These are phyloP conservation scores for Diprion similis DNA, from an alignment of 1,140 invertebrate genomes.

Conservation along the genomic window DNA sequence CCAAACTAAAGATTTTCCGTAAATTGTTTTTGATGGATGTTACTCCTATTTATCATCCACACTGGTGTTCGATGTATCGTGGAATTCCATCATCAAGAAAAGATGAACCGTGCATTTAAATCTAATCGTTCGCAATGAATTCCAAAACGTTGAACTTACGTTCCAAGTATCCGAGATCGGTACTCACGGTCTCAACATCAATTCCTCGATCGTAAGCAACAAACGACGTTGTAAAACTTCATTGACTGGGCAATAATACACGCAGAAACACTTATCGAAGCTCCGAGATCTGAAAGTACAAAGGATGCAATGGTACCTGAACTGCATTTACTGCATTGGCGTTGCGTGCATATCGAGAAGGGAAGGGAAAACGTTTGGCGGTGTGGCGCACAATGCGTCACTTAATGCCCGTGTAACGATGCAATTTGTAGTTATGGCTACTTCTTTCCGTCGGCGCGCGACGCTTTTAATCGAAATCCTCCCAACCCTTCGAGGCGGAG, in stretches of 20 bases:
- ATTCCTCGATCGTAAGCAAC: not conserved
- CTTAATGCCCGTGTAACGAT: slow-evolving; percentile 56
- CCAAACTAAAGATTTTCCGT: too few species aligned
- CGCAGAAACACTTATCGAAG: not conserved
- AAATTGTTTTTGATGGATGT: too few species aligned
- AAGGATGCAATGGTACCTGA: too few species aligned
- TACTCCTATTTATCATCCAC: not conserved
- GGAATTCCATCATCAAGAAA: not conserved
- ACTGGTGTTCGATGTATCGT: not conserved
- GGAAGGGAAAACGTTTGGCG: slow-evolving; percentile 18
- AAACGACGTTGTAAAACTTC: not conserved
- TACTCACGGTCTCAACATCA: not conserved
- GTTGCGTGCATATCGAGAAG: too few species aligned
- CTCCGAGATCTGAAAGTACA: not conserved
- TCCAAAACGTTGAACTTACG: not conserved
- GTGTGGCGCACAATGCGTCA: slow-evolving; percentile 39
- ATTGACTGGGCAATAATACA: not conserved
- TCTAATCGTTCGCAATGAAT: not conserved
- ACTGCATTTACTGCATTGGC: too few species aligned
- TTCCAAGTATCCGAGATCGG: not conserved
- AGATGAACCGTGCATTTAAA: not conserved
- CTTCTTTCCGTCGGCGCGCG: slow-evolving; percentile 16
- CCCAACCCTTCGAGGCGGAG: not conserved
- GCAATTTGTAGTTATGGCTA: slow-evolving; percentile 50
- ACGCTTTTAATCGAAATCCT: slow-evolving; percentile 11